Evolutionary conservation across 2,888 invertebrate species (phyloP).

Genomic region (Drosophila falleni): DNA sequence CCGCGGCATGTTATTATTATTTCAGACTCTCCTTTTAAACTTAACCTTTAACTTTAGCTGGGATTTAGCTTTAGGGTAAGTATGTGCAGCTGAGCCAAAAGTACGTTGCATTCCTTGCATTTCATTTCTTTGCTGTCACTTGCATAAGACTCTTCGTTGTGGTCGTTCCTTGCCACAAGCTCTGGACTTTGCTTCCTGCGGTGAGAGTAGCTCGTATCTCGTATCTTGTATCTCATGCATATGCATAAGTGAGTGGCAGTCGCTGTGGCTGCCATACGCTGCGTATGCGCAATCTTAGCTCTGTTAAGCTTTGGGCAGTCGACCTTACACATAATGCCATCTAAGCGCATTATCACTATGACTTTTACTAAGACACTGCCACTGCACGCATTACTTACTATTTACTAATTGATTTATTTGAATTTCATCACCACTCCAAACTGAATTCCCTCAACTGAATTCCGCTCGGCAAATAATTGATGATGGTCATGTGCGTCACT

Average conservation of each 20-base stretch:
- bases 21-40: constrained; percentile 25
- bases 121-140: constrained; percentile 51
- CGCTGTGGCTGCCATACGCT: constrained; percentile 35
- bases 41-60: constrained; percentile 35
- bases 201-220: neutral
- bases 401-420: constrained; percentile 63
- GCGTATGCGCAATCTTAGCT: constrained; percentile 58
- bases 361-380: constrained; percentile 24
- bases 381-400: constrained; percentile 34
- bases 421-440: constrained; percentile 13
- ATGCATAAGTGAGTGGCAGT: constrained; percentile 56
- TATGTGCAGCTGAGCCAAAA: constrained; percentile 26
- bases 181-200: constrained; percentile 10
- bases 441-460: constrained; percentile 23
- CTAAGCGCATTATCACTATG: constrained; percentile 55
- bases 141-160: constrained; percentile 25
- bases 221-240: constrained; percentile 34
- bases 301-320: constrained; percentile 28
- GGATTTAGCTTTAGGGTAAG: constrained; percentile 10
- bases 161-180: constrained; percentile 6
- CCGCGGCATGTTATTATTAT: constrained; percentile 42
- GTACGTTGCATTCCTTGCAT: constrained; percentile 17
- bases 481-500: constrained; percentile 25
- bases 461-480: constrained; percentile 49
- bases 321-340: constrained; percentile 28